A percentile compares a stretch with the other conserved stretches of the same genome.
These are phyloP conservation scores for Centropus bengalensis DNA, from an alignment of 2,113 vertebrate genomes.

Conservation along the genomic window DNA sequence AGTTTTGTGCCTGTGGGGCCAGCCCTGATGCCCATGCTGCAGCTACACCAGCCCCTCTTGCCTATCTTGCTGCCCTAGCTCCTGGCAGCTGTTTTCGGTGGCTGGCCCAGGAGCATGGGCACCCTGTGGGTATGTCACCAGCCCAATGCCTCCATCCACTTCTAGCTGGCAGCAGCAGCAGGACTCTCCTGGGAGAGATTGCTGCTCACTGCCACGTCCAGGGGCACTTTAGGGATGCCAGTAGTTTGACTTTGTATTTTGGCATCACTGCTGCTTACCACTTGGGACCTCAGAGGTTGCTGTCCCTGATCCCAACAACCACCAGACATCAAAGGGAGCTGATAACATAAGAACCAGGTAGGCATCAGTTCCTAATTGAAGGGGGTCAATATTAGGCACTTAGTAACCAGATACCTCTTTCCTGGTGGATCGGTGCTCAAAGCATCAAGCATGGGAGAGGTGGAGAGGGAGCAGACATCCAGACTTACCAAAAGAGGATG, in stretches of 20 bases:
- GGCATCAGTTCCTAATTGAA: background rate
- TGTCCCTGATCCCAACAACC: background rate
- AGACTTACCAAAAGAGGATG: background rate
- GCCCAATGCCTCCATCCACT: background rate
- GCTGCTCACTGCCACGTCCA: background rate
- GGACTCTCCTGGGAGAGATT: rapidly evolving
- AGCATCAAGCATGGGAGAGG: rapidly evolving
- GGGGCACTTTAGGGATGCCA: background rate
- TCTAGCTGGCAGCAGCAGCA: background rate
- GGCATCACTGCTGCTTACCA: background rate
- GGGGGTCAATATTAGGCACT: background rate
- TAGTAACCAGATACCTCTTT: background rate
- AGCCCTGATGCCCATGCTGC: background rate
- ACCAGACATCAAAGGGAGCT: background rate
- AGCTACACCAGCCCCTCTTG: background rate
- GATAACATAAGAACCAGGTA: background rate
- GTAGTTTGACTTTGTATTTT: background rate
- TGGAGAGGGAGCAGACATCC: background rate
- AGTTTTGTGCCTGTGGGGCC: background rate
- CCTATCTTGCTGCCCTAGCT: background rate
- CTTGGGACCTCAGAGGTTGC: background rate
- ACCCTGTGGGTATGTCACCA: background rate
- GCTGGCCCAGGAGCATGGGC: background rate
- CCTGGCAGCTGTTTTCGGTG: background rate
- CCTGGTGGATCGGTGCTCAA: background rate